These are phyloP conservation scores for Pogonognathellus flavescens DNA, from an alignment of 1,140 invertebrate species.

Conservation along the genomic window DNA sequence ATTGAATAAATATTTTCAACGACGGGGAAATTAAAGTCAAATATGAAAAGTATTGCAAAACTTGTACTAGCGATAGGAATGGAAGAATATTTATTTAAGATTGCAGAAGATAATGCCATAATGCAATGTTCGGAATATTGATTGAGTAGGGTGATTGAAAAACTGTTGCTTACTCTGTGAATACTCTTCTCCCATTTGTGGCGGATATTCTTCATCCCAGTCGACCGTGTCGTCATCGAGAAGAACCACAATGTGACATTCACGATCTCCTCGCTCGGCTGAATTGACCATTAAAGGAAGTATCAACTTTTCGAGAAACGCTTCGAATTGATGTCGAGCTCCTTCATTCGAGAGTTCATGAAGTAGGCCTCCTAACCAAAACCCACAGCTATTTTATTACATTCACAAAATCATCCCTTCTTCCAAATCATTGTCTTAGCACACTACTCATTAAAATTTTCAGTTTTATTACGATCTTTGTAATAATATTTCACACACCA, in stretches of 20 bases:
- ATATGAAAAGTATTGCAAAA: too few species aligned
- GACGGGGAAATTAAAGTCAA: too few species aligned
- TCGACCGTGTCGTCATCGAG: slow-evolving; percentile 96
- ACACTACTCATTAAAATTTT: too few species aligned
- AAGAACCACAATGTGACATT: slow-evolving; percentile 94
- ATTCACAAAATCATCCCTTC: not conserved
- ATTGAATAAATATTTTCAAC: too few species aligned
- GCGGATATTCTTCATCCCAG: slow-evolving; percentile 99
- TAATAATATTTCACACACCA: too few species aligned
- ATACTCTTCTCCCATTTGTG: slow-evolving; percentile 98
- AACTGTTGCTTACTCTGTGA: slow-evolving; percentile 82
- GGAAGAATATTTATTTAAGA: too few species aligned
- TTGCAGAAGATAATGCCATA: too few species aligned
- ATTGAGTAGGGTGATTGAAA: too few species aligned
- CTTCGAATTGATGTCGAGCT: slow-evolving; percentile 95
- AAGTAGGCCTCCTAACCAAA: slow-evolving; percentile 84
- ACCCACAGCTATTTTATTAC: slow-evolving; percentile 30
- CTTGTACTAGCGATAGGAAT: too few species aligned
- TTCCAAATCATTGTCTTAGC: too few species aligned
- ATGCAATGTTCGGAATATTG: too few species aligned
- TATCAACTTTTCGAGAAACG: slow-evolving; percentile 95
- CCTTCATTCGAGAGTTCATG: slow-evolving; percentile 99
- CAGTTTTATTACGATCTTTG: too few species aligned
- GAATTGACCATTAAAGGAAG: slow-evolving; percentile 96
- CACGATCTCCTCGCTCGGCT: slow-evolving; percentile 89